phyloP scores from a whole-genome alignment of 2,113 vertebrate species.

The Zosterops hypoxanthus region DNA sequence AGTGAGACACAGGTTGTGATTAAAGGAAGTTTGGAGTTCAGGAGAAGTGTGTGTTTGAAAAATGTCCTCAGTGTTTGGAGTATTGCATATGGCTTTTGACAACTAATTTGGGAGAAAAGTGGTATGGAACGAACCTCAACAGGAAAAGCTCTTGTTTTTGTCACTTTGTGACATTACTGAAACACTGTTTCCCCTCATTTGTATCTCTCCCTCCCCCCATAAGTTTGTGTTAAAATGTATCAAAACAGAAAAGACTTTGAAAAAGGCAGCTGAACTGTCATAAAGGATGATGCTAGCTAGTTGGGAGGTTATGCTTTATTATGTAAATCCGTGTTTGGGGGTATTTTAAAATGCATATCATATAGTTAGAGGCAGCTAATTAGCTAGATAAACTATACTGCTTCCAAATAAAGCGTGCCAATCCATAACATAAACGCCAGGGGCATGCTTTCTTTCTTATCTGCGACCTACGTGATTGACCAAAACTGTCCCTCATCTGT shows the following conservation, averaged over 20 bases:
- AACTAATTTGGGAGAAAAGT: conserved; percentile 32
- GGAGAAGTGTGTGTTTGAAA: conserved; percentile 25
- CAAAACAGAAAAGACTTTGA: conserved; percentile 31
- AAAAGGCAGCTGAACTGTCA: background rate
- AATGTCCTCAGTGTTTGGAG: background rate
- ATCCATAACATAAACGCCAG: background rate
- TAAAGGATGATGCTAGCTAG: background rate
- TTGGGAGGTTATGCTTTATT: background rate
- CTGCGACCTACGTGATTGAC: background rate
- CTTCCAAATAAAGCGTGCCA: background rate
- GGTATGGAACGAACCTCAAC: conserved; percentile 19
- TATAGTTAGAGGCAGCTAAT: background rate
- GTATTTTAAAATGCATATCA: background rate
- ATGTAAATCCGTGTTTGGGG: background rate
- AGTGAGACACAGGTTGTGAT: conserved; percentile 19
- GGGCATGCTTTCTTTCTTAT: no score
- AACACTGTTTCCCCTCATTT: background rate
- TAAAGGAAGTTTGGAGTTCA: conserved; percentile 33
- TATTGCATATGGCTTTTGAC: background rate
- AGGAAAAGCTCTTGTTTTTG: conserved; percentile 36
- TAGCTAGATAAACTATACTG: background rate
- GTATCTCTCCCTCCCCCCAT: background rate
- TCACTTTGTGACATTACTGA: conserved; percentile 27
- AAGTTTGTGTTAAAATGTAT: conserved; percentile 33
- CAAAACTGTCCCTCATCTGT: background rate